Conservation (phyloP, 2,797 vertebrate genomes). For the Sphaeramia orbicularis region DNA sequence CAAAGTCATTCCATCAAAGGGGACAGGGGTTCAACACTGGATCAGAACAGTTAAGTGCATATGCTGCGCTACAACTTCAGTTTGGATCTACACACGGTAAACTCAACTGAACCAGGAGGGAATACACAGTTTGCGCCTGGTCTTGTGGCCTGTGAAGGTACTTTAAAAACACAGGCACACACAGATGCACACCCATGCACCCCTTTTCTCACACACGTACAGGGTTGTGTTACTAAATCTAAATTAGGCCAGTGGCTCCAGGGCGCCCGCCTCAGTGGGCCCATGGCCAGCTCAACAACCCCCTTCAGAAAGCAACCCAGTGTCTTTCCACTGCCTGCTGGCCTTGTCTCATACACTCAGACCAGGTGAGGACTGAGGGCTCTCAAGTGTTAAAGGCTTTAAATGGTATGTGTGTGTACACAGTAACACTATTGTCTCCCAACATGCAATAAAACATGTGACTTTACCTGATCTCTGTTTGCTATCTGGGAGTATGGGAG, state of each 20-base stretch:
- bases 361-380: slow-evolving; percentile 17
- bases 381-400: slow-evolving; percentile 10
- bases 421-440: neutral
- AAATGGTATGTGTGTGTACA: neutral
- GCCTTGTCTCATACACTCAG: slow-evolving; percentile 25
- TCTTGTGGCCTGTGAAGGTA: slow-evolving; percentile 35
- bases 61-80: slow-evolving; percentile 20
- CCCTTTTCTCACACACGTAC: slow-evolving; percentile 60
- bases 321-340: slow-evolving; percentile 58
- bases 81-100: slow-evolving; percentile 26
- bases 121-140: slow-evolving; percentile 23
- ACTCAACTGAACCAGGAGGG: slow-evolving; percentile 24
- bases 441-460: neutral
- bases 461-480: slow-evolving; percentile 94
- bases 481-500: slow-evolving; percentile 94
- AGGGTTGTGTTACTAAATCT: slow-evolving; percentile 79
- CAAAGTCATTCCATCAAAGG: slow-evolving; percentile 58
- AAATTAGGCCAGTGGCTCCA: slow-evolving; percentile 80
- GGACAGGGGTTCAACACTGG: slow-evolving; percentile 13
- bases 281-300: slow-evolving; percentile 60
- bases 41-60: slow-evolving; percentile 16
- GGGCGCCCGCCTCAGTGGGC: slow-evolving; percentile 59
- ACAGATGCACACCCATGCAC: slow-evolving; percentile 31
- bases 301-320: slow-evolving; percentile 57
- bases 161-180: slow-evolving; percentile 40